These are phyloP conservation scores for Perithous albicinctus DNA, from an alignment of 2,888 invertebrate species.

Conservation along the genomic window DNA sequence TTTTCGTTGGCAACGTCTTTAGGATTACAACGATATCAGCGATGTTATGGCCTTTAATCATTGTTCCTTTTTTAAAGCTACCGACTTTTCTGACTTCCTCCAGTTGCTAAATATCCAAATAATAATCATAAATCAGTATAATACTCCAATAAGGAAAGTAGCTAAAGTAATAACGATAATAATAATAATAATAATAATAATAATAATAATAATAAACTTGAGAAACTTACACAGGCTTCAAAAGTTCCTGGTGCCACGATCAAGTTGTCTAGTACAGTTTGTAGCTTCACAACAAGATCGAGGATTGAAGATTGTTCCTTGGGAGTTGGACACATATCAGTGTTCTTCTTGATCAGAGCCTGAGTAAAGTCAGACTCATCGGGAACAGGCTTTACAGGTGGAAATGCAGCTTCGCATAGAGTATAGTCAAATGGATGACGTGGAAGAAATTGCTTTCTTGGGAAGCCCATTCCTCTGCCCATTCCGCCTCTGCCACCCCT, in stretches of 20 bases:
- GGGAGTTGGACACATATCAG: constrained; percentile 95
- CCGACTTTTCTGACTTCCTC: constrained; percentile 99
- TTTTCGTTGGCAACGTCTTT: constrained; percentile 97
- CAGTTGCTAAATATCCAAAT: constrained; percentile 88
- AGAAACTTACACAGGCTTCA: constrained; percentile 95
- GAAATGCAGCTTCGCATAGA: constrained; percentile 95
- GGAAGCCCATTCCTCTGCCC: constrained; percentile 89
- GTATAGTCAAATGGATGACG: constrained; percentile 95
- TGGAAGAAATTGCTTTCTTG: constrained; percentile 88
- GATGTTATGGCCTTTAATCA: constrained; percentile 97
- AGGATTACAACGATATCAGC: constrained; percentile 98
- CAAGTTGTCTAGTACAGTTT: constrained; percentile 96
- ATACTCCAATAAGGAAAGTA: no score
- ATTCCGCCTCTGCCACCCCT: constrained; percentile 89
- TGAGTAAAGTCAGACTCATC: constrained; percentile 95
- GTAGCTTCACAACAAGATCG: constrained; percentile 97
- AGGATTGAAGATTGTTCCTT: constrained; percentile 96
- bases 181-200: neutral
- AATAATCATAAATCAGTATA: neutral
- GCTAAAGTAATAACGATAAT: neutral
- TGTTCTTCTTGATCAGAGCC: constrained; percentile 96
- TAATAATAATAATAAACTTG: neutral
- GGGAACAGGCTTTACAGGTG: constrained; percentile 91
- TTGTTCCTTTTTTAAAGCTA: constrained; percentile 98
- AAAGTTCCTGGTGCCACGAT: constrained; percentile 97